Conservation (phyloP, 1,140 invertebrate genomes). For the Trichogramma pretiosum region DNA sequence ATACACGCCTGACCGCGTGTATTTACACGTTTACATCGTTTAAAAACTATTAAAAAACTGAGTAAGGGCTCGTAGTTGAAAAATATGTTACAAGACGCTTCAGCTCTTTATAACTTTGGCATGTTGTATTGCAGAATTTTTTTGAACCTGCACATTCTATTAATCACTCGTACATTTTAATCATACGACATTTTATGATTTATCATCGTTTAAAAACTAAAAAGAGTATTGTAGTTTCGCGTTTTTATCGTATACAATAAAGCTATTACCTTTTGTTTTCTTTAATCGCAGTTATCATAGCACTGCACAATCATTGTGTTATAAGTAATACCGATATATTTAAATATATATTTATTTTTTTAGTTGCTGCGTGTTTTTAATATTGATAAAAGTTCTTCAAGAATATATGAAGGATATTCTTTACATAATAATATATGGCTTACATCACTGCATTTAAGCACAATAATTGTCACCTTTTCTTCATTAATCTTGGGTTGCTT, state of each 20-base stretch:
- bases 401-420: too few relatives aligned
- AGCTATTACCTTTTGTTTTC: slow-evolving; percentile 15
- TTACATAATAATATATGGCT: too few relatives aligned
- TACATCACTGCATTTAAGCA: too few relatives aligned
- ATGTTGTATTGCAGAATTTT: slow-evolving; percentile 39
- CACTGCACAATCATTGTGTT: slow-evolving; percentile 16
- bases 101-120: slow-evolving; percentile 35
- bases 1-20: slow-evolving; percentile 4
- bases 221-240: slow-evolving; percentile 22
- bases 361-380: too few relatives aligned
- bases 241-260: too few relatives aligned
- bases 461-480: too few relatives aligned
- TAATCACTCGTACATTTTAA: slow-evolving; percentile 17
- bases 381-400: too few relatives aligned
- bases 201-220: slow-evolving; percentile 21
- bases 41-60: slow-evolving; percentile 18
- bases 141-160: slow-evolving; percentile 18
- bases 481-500: too few relatives aligned
- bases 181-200: slow-evolving; percentile 21
- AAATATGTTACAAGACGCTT: slow-evolving; percentile 26
- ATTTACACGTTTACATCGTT: too few relatives aligned
- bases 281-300: slow-evolving; percentile 18
- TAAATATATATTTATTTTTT: too few relatives aligned
- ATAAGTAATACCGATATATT: too few relatives aligned
- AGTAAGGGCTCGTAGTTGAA: slow-evolving; percentile 16